phyloP scores from a whole-genome alignment of 2,888 invertebrate species.

The Hirtodrosophila duncani region DNA sequence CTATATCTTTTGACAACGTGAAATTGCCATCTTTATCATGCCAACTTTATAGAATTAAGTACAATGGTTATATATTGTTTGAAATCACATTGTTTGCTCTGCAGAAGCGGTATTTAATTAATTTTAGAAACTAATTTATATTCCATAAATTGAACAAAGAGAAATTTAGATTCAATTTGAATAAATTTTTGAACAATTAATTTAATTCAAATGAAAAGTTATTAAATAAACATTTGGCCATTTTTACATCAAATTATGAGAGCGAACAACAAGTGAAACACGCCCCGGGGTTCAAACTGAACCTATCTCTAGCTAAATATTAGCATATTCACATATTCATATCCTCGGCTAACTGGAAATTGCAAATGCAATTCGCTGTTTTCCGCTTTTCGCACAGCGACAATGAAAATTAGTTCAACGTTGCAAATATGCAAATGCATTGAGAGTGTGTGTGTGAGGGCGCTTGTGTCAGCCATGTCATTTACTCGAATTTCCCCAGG shows the following conservation, averaged over 20 bases:
- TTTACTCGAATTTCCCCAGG: conserved; percentile 26
- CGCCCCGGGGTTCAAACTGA: no score
- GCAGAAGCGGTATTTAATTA: no score
- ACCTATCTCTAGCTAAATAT: no score
- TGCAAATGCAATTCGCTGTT: conserved; percentile 42
- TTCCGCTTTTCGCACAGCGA: conserved; percentile 19
- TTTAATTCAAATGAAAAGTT: background rate
- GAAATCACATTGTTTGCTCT: no score
- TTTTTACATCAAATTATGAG: conserved; percentile 20
- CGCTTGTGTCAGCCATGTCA: conserved; percentile 24
- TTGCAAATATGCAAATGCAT: conserved; percentile 51
- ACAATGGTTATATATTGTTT: no score
- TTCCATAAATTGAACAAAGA: no score
- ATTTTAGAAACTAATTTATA: no score
- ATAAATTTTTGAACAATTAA: no score
- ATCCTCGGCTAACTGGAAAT: conserved; percentile 21
- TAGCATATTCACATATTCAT: background rate
- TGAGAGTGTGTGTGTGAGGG: conserved; percentile 2
- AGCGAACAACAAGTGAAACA: conserved; percentile 4
- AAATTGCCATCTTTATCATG: no score
- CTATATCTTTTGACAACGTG: no score
- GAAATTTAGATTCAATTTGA: no score
- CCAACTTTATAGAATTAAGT: no score
- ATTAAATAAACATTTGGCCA: background rate
- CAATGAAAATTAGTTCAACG: conserved; percentile 20